These are phyloP conservation scores for Ctenodactylus gundi DNA, from an alignment of 2,113 vertebrate genomes.

Conservation along the genomic window DNA sequence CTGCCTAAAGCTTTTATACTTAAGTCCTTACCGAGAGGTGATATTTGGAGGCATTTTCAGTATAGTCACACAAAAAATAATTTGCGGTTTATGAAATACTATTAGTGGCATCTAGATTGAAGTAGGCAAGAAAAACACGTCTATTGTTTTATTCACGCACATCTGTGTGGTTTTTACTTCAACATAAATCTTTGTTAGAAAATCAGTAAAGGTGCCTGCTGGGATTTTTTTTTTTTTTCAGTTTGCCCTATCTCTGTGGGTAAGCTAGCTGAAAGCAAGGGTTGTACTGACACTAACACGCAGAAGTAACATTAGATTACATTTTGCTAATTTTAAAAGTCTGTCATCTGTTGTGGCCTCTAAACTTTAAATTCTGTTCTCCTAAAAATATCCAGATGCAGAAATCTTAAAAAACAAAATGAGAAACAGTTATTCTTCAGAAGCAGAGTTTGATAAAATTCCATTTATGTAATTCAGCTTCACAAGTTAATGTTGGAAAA, in stretches of 20 bases:
- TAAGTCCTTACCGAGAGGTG: neutral
- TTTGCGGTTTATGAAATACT: neutral
- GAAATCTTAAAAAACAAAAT: slow-evolving; percentile 47
- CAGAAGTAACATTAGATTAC: neutral
- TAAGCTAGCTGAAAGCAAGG: neutral
- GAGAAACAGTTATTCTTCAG: slow-evolving; percentile 51
- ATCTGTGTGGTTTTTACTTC: neutral
- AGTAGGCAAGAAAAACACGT: neutral
- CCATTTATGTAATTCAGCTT: slow-evolving; percentile 40
- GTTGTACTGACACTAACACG: slow-evolving; percentile 10
- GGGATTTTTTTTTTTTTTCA: slow-evolving; percentile 19
- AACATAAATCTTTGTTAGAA: neutral
- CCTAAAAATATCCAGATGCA: neutral
- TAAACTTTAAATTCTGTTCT: neutral
- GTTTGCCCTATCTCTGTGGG: neutral
- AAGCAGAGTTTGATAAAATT: slow-evolving; percentile 39
- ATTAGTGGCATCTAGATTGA: neutral
- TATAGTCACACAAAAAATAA: neutral
- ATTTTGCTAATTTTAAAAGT: slow-evolving; percentile 65
- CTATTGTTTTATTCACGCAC: neutral
- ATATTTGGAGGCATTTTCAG: neutral
- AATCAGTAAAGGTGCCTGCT: neutral
- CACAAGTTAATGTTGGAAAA: slow-evolving; percentile 30
- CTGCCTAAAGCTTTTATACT: neutral
- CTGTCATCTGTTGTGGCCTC: slow-evolving; percentile 19